Base-by-base conservation (phyloP, 2,888 invertebrate species). In the Drepana falcataria region DNA sequence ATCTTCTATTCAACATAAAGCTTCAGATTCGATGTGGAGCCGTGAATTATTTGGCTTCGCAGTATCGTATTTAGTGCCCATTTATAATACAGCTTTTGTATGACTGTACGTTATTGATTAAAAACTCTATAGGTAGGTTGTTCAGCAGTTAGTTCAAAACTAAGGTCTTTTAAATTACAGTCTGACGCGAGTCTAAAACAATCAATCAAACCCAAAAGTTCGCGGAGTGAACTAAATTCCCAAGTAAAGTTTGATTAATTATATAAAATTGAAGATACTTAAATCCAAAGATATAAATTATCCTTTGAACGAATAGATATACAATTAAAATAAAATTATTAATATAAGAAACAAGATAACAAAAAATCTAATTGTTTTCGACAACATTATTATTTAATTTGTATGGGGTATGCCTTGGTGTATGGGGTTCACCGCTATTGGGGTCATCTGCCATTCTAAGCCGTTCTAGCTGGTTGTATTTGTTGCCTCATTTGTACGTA, bases 151-250 rank as follows among this genome's bases (percentile, higher is more conserved):
- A 52, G 53, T 41, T 51, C 54, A 52, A 58, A 61, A 59, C 59
- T 59, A 59, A 55, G 58, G 60, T 58, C 57, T 51, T 35, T 40
- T 51, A 55, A 48, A 61, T 55, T 55, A 56, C 48, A 56, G 53
- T 49, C 59, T 59, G 53, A 49, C 59, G 53, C 40, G 51, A 57
- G 47, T 58, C 56, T 59, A 55, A 53, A 55, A 58, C 61, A 62
- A 63, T 62, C 59, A 62, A 63, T 62, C 60, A 59, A 61, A 61
- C 55, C 57, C 55, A 54, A 61, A 61, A 57, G 54, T 56, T 44
- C 49, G 49, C 51, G 40, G 34, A 51, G 51, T 40, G 33, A 37
- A 51, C 51, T 51, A 40, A 51, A 51, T 51, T 40, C 51, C 9
- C 51, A 40, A 40, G 51, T 34, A 37, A 51, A 51, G 40, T 40